These are phyloP conservation scores for Andrena trimmerana DNA, from an alignment of 2,888 invertebrate species.

Conservation along the genomic window DNA sequence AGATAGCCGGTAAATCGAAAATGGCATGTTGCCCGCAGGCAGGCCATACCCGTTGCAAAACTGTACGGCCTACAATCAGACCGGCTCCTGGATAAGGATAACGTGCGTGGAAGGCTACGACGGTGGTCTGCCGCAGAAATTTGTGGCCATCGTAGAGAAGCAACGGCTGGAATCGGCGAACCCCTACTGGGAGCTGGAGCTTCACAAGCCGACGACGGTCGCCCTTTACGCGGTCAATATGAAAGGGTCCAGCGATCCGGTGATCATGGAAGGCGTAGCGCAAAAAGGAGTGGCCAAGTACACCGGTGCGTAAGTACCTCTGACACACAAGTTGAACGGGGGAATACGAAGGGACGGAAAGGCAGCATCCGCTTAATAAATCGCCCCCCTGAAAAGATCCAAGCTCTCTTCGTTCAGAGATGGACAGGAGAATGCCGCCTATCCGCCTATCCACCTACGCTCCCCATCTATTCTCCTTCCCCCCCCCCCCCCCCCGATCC, in stretches of 20 bases:
- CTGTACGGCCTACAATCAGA: slow-evolving; percentile 95
- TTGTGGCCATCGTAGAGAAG: slow-evolving; percentile 86
- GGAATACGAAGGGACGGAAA: background rate
- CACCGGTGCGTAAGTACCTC: slow-evolving; percentile 77
- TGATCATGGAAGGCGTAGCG: slow-evolving; percentile 93
- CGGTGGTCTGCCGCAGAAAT: slow-evolving; percentile 94
- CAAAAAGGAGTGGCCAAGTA: slow-evolving; percentile 92
- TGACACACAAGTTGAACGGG: slow-evolving; percentile 4
- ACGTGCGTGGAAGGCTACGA: slow-evolving; percentile 96
- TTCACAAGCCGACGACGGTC: slow-evolving; percentile 86
- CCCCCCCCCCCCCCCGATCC: background rate
- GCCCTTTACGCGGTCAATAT: slow-evolving; percentile 94
- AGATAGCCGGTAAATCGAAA: slow-evolving; percentile 3
- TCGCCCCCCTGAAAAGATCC: background rate
- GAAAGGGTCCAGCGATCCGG: slow-evolving; percentile 94
- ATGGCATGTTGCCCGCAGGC: slow-evolving; percentile 87
- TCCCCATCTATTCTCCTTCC: background rate
- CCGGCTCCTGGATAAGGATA: slow-evolving; percentile 93
- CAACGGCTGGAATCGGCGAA: slow-evolving; percentile 79
- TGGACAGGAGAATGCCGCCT: background rate
- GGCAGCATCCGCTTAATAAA: slow-evolving; percentile 8
- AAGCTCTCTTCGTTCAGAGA: slow-evolving; percentile 9
- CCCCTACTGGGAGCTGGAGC: slow-evolving; percentile 83
- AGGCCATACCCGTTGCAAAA: slow-evolving; percentile 95
- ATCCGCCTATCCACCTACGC: background rate